These are phyloP conservation scores for Lagopus leucura DNA, from an alignment of 2,113 vertebrate species.

Conservation along the genomic window DNA sequence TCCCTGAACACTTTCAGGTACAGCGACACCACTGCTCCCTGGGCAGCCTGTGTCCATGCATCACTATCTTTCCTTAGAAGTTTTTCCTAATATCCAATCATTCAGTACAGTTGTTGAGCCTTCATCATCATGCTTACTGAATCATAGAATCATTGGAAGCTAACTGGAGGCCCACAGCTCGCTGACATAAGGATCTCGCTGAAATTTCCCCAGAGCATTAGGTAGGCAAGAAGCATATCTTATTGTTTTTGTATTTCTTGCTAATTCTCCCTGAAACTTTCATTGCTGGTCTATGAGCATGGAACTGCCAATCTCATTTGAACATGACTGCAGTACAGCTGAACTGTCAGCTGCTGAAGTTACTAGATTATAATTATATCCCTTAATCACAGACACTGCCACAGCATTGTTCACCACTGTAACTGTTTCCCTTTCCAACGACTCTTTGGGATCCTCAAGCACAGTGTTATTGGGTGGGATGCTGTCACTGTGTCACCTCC, in stretches of 20 bases:
- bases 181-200: neutral
- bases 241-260: neutral
- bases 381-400: slow-evolving; percentile 67
- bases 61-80: no score
- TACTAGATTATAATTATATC: slow-evolving; percentile 74
- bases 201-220: neutral
- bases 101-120: no score
- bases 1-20: no score
- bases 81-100: no score
- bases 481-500: neutral
- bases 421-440: slow-evolving; percentile 64
- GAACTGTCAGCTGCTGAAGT: slow-evolving; percentile 53
- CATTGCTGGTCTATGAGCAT: neutral
- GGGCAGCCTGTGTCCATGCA: no score
- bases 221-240: neutral
- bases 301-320: neutral
- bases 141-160: neutral
- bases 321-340: slow-evolving; percentile 55
- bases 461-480: slow-evolving; percentile 30
- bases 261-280: neutral
- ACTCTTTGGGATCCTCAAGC: slow-evolving; percentile 39
- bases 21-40: no score
- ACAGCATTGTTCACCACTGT: slow-evolving; percentile 5
- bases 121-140: no score
- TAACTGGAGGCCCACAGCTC: neutral